phyloP scores from a whole-genome alignment of 2,797 vertebrate genomes.

The Anableps anableps region DNA sequence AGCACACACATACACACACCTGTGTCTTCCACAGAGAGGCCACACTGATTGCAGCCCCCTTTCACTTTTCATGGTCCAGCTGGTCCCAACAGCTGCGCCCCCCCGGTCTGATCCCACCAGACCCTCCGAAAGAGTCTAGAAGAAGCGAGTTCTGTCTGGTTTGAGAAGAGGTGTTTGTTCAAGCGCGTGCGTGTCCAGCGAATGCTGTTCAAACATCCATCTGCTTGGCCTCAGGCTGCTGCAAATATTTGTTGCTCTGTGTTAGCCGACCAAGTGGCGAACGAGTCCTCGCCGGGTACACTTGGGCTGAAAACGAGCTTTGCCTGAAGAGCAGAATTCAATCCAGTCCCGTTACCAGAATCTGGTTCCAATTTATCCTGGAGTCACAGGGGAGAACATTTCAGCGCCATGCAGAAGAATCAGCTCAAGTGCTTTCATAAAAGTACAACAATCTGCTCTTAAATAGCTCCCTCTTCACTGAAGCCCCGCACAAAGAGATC shows the following conservation, averaged over 20 bases:
- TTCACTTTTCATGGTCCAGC: constrained; percentile 61
- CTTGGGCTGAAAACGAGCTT: constrained; percentile 21
- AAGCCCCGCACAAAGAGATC: background rate
- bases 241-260: constrained; percentile 21
- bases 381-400: constrained; percentile 40
- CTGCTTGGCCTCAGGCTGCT: constrained; percentile 15
- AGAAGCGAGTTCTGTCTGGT: constrained; percentile 54
- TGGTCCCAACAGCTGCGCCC: constrained; percentile 71
- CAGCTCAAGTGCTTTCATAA: constrained; percentile 23
- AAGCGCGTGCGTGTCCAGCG: constrained; percentile 6
- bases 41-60: constrained; percentile 17
- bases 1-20: constrained; percentile 19
- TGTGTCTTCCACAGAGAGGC: constrained; percentile 18
- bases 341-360: constrained; percentile 29
- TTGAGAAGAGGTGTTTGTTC: constrained; percentile 30
- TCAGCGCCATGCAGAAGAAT: constrained; percentile 37
- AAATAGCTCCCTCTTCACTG: constrained; percentile 11
- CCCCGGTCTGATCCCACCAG: constrained; percentile 39
- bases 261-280: constrained; percentile 8
- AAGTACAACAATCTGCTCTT: constrained; percentile 25
- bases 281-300: constrained; percentile 3
- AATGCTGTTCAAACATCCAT: constrained; percentile 21
- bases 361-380: constrained; percentile 56
- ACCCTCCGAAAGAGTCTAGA: constrained; percentile 46
- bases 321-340: constrained; percentile 24